Evolutionary conservation across 2,797 vertebrate species (phyloP).

Genomic region (Cyprinella venusta): DNA sequence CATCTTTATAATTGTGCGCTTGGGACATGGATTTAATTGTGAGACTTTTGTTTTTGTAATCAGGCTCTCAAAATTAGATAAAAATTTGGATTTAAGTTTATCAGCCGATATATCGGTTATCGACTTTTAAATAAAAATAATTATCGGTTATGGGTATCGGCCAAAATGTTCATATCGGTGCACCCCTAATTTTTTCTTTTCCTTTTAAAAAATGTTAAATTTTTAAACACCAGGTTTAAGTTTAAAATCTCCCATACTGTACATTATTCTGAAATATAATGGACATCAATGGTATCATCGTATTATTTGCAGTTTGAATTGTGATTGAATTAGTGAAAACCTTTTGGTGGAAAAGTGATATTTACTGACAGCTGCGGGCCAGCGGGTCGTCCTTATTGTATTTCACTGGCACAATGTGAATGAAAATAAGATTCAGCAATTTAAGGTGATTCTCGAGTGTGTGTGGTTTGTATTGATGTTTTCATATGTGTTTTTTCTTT

Average conservation of each 20-base stretch:
- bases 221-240: background rate
- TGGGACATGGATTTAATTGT: too few relatives aligned
- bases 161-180: too few relatives aligned
- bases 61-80: too few relatives aligned
- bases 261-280: background rate
- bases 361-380: too few relatives aligned
- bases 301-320: background rate
- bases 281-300: background rate
- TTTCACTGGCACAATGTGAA: background rate
- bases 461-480: background rate
- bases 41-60: too few relatives aligned
- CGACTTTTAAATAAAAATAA: too few relatives aligned
- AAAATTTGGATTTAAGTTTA: too few relatives aligned
- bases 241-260: background rate
- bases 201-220: background rate
- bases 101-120: too few relatives aligned
- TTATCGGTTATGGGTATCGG: too few relatives aligned
- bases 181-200: too few relatives aligned
- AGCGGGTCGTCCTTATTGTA: background rate
- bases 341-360: background rate
- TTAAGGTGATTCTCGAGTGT: background rate
- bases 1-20: too few relatives aligned
- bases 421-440: background rate
- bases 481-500: slow-evolving; percentile 57
- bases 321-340: background rate